phyloP scores from a whole-genome alignment of 2,888 invertebrate species.

The Sphaeridia pumilis region DNA sequence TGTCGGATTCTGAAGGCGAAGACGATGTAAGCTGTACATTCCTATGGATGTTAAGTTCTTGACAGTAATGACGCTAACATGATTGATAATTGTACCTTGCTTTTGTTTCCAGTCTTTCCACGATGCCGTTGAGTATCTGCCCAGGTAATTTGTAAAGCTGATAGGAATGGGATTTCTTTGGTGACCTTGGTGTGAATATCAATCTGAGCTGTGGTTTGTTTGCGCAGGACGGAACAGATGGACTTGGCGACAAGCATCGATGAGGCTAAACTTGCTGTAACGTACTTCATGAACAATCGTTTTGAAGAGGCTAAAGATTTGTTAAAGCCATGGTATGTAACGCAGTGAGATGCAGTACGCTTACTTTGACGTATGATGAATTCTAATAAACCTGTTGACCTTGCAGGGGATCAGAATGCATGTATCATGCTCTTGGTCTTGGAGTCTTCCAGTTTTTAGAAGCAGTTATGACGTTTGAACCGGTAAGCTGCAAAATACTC shows the following conservation, averaged over 20 bases:
- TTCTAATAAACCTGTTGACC: too few species aligned
- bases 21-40: conserved; percentile 33
- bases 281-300: conserved; percentile 84
- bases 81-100: too few species aligned
- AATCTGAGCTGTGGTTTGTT: too few species aligned
- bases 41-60: background rate
- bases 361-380: too few species aligned
- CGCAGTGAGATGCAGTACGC: background rate
- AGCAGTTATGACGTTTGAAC: conserved; percentile 85
- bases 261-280: conserved; percentile 68
- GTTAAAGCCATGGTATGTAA: conserved; percentile 60
- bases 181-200: too few species aligned
- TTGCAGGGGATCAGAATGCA: conserved; percentile 61
- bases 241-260: conserved; percentile 57
- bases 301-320: conserved; percentile 66
- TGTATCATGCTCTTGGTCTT: conserved; percentile 85
- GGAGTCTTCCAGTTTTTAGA: conserved; percentile 82
- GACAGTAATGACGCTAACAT: too few species aligned
- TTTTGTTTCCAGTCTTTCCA: conserved; percentile 30
- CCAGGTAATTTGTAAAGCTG: conserved; percentile 31
- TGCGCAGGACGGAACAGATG: conserved; percentile 42
- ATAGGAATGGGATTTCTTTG: too few species aligned
- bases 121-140: conserved; percentile 34
- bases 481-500: conserved; percentile 43
- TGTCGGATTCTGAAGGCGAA: conserved; percentile 34